Base-by-base conservation (phyloP, 2,888 invertebrate species). In the Sicus ferrugineus region DNA sequence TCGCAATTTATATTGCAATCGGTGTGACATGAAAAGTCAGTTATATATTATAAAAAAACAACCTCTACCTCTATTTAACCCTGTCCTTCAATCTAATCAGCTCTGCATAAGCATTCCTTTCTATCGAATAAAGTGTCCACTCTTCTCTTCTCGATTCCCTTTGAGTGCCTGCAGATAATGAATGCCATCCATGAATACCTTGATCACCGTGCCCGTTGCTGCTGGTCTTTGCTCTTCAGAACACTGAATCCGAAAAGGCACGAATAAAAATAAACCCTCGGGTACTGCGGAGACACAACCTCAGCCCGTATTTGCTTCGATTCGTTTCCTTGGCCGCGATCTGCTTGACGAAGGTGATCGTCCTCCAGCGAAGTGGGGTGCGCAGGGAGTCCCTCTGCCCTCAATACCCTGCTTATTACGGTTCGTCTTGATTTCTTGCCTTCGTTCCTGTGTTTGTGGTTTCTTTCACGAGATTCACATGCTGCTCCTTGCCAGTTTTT, bases 371-470 rank as follows among this genome's bases (percentile, higher is more conserved):
- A 50, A 48, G 48, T n/a, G 46, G n/a, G 48, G 30, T 48, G 9
- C 30, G 63, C 23, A 26, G 56, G 28, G n/a, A 34, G 19, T 19
- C 59, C 31, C 30, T 34, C 34, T 21, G 19, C 63, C 19, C 48
- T 48, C 30, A 30, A 26, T 46, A 48, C 63, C 30, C 48, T 28
- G 48, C 30, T 63, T 63, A 21, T 63, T 48, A 48, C 23, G 59
- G 31, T 26, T 61, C 42, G 19, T 23, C 61, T 61, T 64, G 64
- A 64, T 64, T 52, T 64, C 64, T 64, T 52, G 23, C 11, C 19
- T 46, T 30, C 30, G 2, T 63, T 9, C 19, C 16, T 30, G 2
- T 48, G 19, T 19, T 21, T 63, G 63, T 48, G n/a, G 14, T 63
- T 46, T 48, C n/a, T 63, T 48, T 63, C 28, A 19, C n/a, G n/a